Conservation (phyloP, 2,113 vertebrate genomes). For the Cricetomys ansorgei region DNA sequence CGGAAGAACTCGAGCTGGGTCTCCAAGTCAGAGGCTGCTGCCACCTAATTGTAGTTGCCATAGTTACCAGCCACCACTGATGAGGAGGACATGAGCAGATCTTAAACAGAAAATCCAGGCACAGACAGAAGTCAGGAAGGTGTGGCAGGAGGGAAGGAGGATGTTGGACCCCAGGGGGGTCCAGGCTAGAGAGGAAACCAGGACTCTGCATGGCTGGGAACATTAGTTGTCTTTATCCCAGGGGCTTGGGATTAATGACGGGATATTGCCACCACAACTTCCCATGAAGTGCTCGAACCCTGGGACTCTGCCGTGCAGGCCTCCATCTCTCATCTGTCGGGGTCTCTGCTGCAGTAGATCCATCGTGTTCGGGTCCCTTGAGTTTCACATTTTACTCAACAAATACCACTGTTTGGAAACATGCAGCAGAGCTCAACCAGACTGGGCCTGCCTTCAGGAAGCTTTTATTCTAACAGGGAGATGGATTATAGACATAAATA, state of each 20-base stretch:
- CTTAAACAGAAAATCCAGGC: constrained; percentile 67
- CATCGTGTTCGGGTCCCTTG: background rate
- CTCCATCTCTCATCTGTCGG: background rate
- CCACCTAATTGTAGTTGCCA: constrained; percentile 80
- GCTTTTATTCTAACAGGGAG: background rate
- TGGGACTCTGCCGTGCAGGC: no score
- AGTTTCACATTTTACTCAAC: background rate
- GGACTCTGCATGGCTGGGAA: background rate
- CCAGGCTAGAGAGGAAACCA: background rate
- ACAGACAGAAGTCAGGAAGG: background rate
- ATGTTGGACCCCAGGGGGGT: background rate
- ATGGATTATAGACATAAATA: background rate
- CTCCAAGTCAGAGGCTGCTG: constrained; percentile 61
- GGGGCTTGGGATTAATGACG: background rate
- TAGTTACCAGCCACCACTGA: constrained; percentile 75
- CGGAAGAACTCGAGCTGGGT: background rate
- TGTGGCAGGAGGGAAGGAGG: background rate
- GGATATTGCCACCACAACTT: background rate
- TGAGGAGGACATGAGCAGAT: constrained; percentile 53
- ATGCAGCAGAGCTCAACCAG: background rate
- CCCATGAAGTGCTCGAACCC: background rate
- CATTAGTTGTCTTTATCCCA: background rate
- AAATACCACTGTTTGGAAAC: background rate
- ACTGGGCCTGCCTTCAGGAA: background rate
- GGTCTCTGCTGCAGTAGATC: no score